A percentile compares a stretch with the other conserved stretches of the same genome.
Conservation (phyloP, 2,113 vertebrate genomes). For the Rutilus rutilus region DNA sequence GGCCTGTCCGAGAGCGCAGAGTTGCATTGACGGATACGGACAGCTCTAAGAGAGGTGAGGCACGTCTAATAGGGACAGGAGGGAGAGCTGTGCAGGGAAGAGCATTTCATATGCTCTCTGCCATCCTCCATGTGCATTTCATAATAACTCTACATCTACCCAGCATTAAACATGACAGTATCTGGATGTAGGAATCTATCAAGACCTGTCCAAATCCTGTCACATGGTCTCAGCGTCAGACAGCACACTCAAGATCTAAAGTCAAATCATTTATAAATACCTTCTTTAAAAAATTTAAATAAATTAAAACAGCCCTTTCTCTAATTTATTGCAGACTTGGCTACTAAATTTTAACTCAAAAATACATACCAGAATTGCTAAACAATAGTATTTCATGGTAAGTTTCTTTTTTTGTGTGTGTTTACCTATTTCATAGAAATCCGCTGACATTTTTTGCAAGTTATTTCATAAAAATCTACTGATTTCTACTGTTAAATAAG, state of each 20-base stretch:
- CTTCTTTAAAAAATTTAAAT: too few species aligned
- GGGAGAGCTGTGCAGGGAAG: neutral
- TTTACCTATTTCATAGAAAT: neutral
- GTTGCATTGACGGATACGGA: slow-evolving; percentile 45
- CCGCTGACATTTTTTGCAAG: neutral
- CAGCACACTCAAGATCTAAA: neutral
- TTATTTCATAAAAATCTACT: neutral
- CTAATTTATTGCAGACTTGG: neutral
- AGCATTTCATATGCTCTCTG: slow-evolving; percentile 18
- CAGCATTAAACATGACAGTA: neutral
- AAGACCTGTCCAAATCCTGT: neutral
- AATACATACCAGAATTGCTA: neutral
- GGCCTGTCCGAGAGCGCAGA: slow-evolving; percentile 2
- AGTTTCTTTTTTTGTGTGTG: neutral
- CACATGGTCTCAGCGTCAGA: neutral
- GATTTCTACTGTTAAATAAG: neutral
- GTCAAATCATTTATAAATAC: neutral
- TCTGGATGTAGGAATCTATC: neutral
- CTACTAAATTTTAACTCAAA: neutral
- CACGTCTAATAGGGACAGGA: slow-evolving; percentile 4
- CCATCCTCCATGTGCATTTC: slow-evolving; percentile 13
- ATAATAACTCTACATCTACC: neutral
- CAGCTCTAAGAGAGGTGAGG: slow-evolving; percentile 24
- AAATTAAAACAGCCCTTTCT: neutral
- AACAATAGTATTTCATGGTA: neutral